Percentiles rank a stretch among this genome's conserved stretches.
Conservation (phyloP, 2,797 vertebrate species). For the Pterois miles region DNA sequence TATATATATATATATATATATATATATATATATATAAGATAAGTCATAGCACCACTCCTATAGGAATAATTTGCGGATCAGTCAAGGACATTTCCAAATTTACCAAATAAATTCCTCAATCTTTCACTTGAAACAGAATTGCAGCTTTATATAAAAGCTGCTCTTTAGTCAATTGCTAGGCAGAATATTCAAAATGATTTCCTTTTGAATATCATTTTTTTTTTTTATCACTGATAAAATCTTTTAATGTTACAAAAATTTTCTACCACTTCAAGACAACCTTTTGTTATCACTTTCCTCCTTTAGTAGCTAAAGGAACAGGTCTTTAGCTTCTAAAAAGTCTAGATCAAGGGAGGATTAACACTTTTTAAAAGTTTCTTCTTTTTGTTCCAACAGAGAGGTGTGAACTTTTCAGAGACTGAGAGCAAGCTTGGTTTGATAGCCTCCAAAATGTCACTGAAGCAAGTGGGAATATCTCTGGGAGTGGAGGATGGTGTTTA, state of each 20-base stretch:
- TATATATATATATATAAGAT: too few relatives aligned
- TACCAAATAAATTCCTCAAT: not conserved
- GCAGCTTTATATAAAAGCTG: not conserved
- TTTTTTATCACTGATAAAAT: too few relatives aligned
- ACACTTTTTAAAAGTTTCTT: not conserved
- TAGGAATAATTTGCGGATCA: not conserved
- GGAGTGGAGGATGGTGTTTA: not conserved
- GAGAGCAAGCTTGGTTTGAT: not conserved
- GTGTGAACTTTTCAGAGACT: constrained; percentile 19
- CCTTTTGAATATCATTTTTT: too few relatives aligned
- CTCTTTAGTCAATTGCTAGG: not conserved
- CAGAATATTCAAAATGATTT: constrained; percentile 6
- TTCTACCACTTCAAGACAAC: not conserved
- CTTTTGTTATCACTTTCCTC: constrained; percentile 7
- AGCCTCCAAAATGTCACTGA: constrained; percentile 37
- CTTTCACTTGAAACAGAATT: not conserved
- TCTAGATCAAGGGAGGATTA: constrained; percentile 22
- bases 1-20: too few relatives aligned
- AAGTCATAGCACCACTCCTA: not conserved
- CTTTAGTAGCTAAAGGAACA: not conserved
- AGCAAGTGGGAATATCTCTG: not conserved
- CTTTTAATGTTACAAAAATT: constrained; percentile 13
- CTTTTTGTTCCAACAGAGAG: not conserved
- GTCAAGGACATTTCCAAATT: not conserved
- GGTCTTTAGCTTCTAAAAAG: not conserved